Percentiles rank a stretch among this genome's conserved stretches.
Evolutionary conservation across 2,888 invertebrate genomes (phyloP).

Genomic region (Thereva unica): DNA sequence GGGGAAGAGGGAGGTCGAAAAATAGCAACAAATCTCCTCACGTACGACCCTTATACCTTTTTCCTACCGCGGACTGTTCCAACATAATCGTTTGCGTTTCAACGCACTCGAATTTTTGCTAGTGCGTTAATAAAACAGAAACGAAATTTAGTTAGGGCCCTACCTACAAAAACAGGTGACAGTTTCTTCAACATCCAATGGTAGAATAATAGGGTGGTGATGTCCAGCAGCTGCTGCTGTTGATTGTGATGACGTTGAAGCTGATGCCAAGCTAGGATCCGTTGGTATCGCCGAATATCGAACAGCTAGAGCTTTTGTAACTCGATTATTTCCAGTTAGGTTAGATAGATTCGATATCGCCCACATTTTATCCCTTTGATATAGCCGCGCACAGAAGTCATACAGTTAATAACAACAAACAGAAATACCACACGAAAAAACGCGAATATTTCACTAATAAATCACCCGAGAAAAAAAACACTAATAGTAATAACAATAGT

Average conservation of each 20-base stretch:
- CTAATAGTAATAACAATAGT: too few relatives aligned
- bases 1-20: too few relatives aligned
- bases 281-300: constrained; percentile 56
- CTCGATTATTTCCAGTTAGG: constrained; percentile 57
- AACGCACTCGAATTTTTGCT: not conserved
- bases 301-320: constrained; percentile 56
- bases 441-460: not conserved
- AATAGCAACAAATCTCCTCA: too few relatives aligned
- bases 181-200: constrained; percentile 70
- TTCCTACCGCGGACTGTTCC: too few relatives aligned
- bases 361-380: constrained; percentile 48
- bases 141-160: constrained; percentile 42
- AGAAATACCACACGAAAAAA: not conserved
- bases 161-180: constrained; percentile 84
- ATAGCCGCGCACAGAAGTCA: not conserved
- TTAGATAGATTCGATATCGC: constrained; percentile 52
- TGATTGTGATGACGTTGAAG: constrained; percentile 28
- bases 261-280: constrained; percentile 44
- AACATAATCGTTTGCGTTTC: too few relatives aligned
- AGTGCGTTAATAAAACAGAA: not conserved
- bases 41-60: too few relatives aligned
- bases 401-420: not conserved
- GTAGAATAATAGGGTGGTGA: constrained; percentile 58
- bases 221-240: constrained; percentile 37
- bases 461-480: too few relatives aligned